Evolutionary conservation across 2,888 invertebrate species (phyloP), one percentile per base, ranked within the genome.

Genomic region (Drosophila neotestacea): DNA sequence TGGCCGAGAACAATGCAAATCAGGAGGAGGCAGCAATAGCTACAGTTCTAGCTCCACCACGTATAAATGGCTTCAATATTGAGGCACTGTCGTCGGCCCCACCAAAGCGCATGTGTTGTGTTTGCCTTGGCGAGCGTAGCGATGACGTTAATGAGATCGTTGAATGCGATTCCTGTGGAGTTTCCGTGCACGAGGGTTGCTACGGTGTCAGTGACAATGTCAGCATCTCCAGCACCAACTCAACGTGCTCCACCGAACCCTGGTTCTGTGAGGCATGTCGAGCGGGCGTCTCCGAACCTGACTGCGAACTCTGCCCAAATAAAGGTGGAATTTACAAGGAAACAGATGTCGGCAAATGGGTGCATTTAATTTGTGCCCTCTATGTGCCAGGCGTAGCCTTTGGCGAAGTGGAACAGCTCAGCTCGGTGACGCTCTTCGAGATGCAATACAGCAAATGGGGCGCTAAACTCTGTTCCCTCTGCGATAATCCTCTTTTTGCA

Each of bases 221-320:
- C 42, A 98, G 97, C 93, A 95, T 97, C 73, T 97, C 97, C 5
- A 98, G 98, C 90, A 97, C 98, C 30, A 97, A 97, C 75, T 98
- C 98, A 11, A 96, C 98, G 0, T 97, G 98, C 60, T 98, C 98
- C 32, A 99, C 98, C 0, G 99, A 99, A 77, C 99, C 99, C 0
- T 99, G 99, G 99, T 99, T 99, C 93, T 99, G 99, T 93, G 99
- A 99, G 92, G 97, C 99, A 5, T 99, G 99, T 90, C 96, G 97
- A 85, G 98, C 98, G 22, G 98, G 97, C 0, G 95, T 97, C 11
- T 95, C 94, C 11, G 96, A 96, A 91, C 98, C 98, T 0, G 95
- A 95, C 39, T 99, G 99, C 92, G 99, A 99, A 93, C 93, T 99
- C 13, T 99, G 99, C 91, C 99, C 99, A 0, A 98, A 98, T 91